phyloP scores from a whole-genome alignment of 2,113 vertebrate species.

The Amazona guildingii region DNA sequence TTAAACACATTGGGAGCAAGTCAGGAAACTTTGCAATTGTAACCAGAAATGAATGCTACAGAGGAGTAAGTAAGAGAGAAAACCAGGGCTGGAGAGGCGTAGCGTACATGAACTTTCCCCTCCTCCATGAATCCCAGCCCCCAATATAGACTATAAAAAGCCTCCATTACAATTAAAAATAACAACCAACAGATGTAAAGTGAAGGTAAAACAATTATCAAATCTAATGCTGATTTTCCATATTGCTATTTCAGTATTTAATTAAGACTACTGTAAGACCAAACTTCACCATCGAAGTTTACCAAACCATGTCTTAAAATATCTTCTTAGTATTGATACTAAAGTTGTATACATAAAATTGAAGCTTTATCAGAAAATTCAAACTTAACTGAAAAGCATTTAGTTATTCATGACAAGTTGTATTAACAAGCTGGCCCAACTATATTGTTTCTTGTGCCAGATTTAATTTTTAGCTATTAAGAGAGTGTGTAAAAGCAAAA shows the following conservation, averaged over 20 bases:
- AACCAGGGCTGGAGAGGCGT: neutral
- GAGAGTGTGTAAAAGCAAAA: neutral
- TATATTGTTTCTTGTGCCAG: neutral
- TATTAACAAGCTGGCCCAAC: neutral
- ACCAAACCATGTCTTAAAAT: neutral
- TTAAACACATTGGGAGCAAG: slow-evolving; percentile 22
- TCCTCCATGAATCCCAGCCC: neutral
- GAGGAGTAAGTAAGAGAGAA: neutral
- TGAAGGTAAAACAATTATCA: neutral
- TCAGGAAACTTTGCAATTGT: neutral
- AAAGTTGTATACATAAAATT: neutral
- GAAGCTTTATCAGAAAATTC: neutral
- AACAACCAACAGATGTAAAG: neutral
- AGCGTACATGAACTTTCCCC: neutral
- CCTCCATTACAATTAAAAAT: neutral
- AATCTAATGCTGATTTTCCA: neutral
- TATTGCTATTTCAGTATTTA: neutral
- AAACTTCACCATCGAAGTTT: neutral
- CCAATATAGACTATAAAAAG: neutral
- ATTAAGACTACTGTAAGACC: neutral
- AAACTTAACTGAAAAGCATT: neutral
- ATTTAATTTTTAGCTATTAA: neutral
- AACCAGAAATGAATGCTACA: neutral
- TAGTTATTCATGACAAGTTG: neutral
- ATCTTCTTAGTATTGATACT: neutral